phyloP scores from a whole-genome alignment of 2,113 vertebrate species.

The Pholis gunnellus region DNA sequence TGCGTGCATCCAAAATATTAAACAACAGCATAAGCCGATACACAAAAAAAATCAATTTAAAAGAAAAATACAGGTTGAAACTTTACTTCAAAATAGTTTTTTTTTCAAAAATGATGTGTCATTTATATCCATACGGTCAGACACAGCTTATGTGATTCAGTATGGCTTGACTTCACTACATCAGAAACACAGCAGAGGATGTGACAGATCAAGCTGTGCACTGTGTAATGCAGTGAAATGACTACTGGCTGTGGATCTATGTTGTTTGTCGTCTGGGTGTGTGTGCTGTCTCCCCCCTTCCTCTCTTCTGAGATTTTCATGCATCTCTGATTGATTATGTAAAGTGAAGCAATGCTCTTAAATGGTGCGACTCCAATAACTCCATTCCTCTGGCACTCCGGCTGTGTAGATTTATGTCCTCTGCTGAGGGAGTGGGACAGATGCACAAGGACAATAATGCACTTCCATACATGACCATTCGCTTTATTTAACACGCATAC shows the following conservation, averaged over 20 bases:
- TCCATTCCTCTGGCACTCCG: constrained; percentile 67
- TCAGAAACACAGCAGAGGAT: constrained; percentile 27
- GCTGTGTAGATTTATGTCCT: constrained; percentile 80
- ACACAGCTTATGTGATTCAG: background rate
- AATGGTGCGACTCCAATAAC: constrained; percentile 77
- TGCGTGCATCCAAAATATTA: background rate
- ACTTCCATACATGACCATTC: constrained; percentile 61
- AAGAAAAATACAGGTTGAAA: background rate
- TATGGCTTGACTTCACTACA: constrained; percentile 6
- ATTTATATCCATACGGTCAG: background rate
- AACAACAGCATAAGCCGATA: background rate
- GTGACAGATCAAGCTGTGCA: constrained; percentile 30
- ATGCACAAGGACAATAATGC: constrained; percentile 79
- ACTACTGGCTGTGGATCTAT: constrained; percentile 54
- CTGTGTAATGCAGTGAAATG: constrained; percentile 31
- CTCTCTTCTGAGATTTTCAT: constrained; percentile 81
- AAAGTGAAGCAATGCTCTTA: constrained; percentile 83
- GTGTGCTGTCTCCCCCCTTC: constrained; percentile 56
- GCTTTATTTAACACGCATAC: constrained; percentile 51
- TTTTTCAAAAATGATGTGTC: background rate
- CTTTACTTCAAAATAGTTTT: background rate
- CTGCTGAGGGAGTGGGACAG: constrained; percentile 70
- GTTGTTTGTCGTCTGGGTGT: constrained; percentile 66
- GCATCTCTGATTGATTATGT: constrained; percentile 85
- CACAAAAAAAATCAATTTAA: background rate